Evolutionary conservation across 2,113 vertebrate species (phyloP).

Genomic region (Coptodon bakossiorum): DNA sequence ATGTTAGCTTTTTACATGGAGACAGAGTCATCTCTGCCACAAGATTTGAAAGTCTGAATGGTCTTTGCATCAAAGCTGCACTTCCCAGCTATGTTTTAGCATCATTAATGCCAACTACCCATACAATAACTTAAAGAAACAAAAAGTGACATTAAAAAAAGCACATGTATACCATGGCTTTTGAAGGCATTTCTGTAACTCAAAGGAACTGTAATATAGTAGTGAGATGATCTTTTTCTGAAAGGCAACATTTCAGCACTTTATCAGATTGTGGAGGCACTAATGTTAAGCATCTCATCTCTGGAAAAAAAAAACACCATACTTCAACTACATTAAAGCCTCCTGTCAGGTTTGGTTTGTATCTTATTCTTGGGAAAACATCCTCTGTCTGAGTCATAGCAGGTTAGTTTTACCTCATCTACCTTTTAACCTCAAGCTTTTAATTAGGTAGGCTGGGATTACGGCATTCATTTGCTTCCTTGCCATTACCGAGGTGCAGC

Average conservation of each 20-base stretch:
- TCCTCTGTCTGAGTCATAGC: constrained; percentile 59
- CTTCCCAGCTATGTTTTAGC: not conserved
- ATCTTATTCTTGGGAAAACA: constrained; percentile 55
- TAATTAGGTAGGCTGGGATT: constrained; percentile 49
- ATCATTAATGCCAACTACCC: not conserved
- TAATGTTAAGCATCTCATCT: not conserved
- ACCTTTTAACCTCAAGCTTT: constrained; percentile 60
- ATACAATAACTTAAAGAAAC: not conserved
- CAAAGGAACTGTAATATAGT: not conserved
- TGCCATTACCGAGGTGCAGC: constrained; percentile 25
- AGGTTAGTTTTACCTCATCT: constrained; percentile 56
- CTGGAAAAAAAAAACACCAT: not conserved
- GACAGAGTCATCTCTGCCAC: not conserved
- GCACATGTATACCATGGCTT: not conserved
- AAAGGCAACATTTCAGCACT: not conserved
- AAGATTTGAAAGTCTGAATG: not conserved
- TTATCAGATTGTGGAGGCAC: not conserved
- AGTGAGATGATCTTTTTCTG: not conserved
- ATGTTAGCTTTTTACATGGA: not conserved
- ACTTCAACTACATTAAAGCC: constrained; percentile 21
- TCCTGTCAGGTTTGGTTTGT: constrained; percentile 40
- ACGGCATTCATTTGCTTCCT: constrained; percentile 44
- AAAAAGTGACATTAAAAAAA: not conserved
- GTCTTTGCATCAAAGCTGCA: not conserved
- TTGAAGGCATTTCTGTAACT: not conserved